A percentile compares a stretch with the other conserved stretches of the same genome.
These are phyloP conservation scores for Acronicta psi DNA, from an alignment of 2,888 invertebrate species.

Conservation along the genomic window DNA sequence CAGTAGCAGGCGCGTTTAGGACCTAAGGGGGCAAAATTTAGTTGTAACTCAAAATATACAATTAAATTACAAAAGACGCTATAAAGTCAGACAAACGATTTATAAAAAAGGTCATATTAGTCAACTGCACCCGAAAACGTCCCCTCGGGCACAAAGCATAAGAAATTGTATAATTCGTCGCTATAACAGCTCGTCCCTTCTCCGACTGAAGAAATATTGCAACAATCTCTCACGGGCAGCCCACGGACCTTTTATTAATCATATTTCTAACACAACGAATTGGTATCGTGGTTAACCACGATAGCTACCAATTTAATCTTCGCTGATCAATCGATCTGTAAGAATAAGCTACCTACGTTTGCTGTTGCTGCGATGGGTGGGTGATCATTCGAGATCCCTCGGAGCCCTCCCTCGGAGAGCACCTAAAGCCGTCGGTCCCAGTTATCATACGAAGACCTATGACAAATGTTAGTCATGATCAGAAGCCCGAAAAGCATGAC, in stretches of 20 bases:
- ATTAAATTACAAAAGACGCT: constrained; percentile 11
- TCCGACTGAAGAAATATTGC: constrained; percentile 66
- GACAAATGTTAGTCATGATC: too few species aligned
- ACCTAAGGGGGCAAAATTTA: background rate
- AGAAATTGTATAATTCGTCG: constrained; percentile 74
- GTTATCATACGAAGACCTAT: too few species aligned
- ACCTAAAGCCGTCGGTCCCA: too few species aligned
- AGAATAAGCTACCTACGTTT: too few species aligned
- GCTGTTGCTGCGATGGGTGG: too few species aligned
- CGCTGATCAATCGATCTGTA: too few species aligned
- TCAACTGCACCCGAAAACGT: constrained; percentile 23
- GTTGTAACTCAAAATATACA: background rate
- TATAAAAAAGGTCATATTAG: constrained; percentile 19
- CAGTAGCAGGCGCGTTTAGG: too few species aligned
- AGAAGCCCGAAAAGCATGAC: too few species aligned
- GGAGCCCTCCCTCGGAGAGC: too few species aligned
- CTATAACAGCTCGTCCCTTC: constrained; percentile 65
- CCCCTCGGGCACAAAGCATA: constrained; percentile 65
- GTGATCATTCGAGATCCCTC: too few species aligned
- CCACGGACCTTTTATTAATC: constrained; percentile 59
- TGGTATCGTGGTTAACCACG: too few species aligned
- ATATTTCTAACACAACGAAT: constrained; percentile 26
- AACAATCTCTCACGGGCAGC: constrained; percentile 64
- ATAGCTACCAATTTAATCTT: too few species aligned
- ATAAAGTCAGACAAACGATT: constrained; percentile 10